phyloP scores from a whole-genome alignment of 2,113 vertebrate species.

The Oriolus oriolus region DNA sequence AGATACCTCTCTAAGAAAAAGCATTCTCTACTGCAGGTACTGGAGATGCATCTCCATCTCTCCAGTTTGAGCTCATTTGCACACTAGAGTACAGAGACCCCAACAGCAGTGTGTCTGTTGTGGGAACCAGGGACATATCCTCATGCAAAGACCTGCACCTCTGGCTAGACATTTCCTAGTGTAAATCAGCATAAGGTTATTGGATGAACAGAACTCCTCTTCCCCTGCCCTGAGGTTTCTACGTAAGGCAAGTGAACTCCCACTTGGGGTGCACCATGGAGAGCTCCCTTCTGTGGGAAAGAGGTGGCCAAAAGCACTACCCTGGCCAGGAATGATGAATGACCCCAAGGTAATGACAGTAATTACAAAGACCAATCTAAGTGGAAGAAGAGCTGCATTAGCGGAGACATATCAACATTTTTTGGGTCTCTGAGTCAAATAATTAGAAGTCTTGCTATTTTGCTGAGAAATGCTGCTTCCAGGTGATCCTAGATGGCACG shows the following conservation, averaged over 20 bases:
- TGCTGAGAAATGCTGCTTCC: not conserved
- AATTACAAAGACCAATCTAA: not conserved
- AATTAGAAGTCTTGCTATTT: not conserved
- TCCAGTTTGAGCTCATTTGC: not conserved
- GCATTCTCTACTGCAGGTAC: not conserved
- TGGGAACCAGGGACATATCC: not conserved
- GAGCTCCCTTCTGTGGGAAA: not conserved
- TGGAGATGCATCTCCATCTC: not conserved
- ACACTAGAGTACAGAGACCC: rapidly evolving
- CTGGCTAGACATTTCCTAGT: not conserved
- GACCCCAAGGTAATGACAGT: not conserved
- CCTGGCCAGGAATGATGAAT: not conserved
- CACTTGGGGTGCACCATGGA: not conserved
- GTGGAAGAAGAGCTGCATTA: not conserved
- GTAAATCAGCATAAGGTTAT: not conserved
- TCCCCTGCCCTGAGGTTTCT: not conserved
- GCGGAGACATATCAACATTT: not conserved
- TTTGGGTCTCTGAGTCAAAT: not conserved
- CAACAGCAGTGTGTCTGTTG: rapidly evolving
- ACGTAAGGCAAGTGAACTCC: not conserved
- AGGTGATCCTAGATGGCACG: not conserved
- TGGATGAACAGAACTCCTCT: not conserved
- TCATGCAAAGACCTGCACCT: not conserved
- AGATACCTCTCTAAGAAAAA: not conserved
- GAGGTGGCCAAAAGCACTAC: not conserved